phyloP scores from a whole-genome alignment of 1,140 invertebrate genomes.

The Cephus cinctus region DNA sequence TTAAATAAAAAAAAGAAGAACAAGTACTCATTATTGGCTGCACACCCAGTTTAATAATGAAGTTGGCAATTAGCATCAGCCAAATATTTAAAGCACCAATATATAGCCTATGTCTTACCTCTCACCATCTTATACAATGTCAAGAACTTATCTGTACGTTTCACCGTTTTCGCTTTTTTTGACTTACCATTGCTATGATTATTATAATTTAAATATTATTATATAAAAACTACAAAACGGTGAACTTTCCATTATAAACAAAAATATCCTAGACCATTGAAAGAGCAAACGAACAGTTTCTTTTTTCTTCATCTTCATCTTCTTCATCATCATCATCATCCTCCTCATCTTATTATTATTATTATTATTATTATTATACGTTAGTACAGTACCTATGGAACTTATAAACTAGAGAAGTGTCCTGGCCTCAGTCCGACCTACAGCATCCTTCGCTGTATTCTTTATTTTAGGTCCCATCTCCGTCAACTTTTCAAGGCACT shows the following conservation, averaged over 20 bases:
- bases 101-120: constrained; percentile 19
- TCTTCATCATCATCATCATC: too few relatives aligned
- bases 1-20: constrained; percentile 26
- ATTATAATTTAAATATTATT: constrained; percentile 6
- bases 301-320: not conserved
- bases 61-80: constrained; percentile 21
- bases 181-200: constrained; percentile 1
- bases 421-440: constrained; percentile 41
- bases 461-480: constrained; percentile 36
- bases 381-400: constrained; percentile 33
- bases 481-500: constrained; percentile 41
- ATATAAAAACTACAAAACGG: constrained; percentile 6
- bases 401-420: constrained; percentile 49
- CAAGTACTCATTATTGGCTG: constrained; percentile 14
- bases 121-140: constrained; percentile 18
- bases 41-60: constrained; percentile 23
- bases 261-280: constrained; percentile 4
- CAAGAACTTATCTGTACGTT: constrained; percentile 10
- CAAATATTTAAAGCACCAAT: constrained; percentile 23
- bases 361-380: constrained; percentile 30
- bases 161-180: not conserved
- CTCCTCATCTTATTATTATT: constrained; percentile 30
- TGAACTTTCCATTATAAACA: constrained; percentile 2
- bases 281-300: constrained; percentile 4
- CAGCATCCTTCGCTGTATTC: constrained; percentile 31